Percentiles rank a stretch among this genome's conserved stretches.
Evolutionary conservation across 2,797 vertebrate species (phyloP).

Genomic region (Labeo calbasu): DNA sequence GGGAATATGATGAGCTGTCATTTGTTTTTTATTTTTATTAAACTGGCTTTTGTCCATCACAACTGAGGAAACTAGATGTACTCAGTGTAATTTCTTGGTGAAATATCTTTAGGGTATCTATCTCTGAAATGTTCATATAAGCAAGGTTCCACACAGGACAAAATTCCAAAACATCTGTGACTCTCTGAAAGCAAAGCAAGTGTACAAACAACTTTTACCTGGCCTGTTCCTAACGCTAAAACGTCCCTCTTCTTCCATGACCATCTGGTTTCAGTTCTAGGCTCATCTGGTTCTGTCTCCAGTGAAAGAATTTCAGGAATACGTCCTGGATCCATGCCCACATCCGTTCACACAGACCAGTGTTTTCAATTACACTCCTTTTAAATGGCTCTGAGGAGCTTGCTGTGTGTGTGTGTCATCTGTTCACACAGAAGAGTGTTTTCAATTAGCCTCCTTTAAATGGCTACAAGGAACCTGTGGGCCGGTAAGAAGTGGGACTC

Average conservation of each 20-base stretch:
- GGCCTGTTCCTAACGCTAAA: constrained; percentile 68
- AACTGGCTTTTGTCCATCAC: constrained; percentile 1
- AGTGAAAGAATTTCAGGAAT: constrained; percentile 84
- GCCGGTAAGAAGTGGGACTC: constrained; percentile 27
- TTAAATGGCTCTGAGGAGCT: constrained; percentile 78
- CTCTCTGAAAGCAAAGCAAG: constrained; percentile 41
- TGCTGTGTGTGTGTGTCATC: constrained; percentile 55
- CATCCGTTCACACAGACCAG: constrained; percentile 85
- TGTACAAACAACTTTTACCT: constrained; percentile 70
- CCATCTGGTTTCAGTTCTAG: constrained; percentile 85
- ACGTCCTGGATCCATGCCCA: constrained; percentile 82
- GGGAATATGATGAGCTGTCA: not conserved
- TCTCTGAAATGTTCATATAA: not conserved
- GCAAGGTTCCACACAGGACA: not conserved
- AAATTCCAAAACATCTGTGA: constrained; percentile 33
- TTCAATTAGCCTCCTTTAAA: constrained; percentile 58
- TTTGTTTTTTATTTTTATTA: not conserved
- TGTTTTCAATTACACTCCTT: constrained; percentile 83
- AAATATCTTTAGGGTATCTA: not conserved
- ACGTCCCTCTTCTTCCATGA: constrained; percentile 58
- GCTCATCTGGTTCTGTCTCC: constrained; percentile 84
- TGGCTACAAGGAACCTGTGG: constrained; percentile 47
- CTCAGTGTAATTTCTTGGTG: not conserved
- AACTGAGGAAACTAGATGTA: not conserved
- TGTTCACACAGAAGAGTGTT: constrained; percentile 52